Evolutionary conservation across 2,113 vertebrate species (phyloP).

Genomic region (Ascaphus truei): DNA sequence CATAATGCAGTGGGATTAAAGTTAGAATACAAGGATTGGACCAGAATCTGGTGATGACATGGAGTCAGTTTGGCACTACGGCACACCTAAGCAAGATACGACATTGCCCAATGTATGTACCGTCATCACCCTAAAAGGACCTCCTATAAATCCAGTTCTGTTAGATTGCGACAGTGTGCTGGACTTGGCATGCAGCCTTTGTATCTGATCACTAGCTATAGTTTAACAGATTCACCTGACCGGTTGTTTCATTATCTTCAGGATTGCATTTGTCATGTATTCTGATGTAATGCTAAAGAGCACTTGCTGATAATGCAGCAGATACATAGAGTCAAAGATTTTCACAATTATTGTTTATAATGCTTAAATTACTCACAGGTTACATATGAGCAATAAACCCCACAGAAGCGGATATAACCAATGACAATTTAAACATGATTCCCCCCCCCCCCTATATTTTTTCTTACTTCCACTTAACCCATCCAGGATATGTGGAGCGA

Average conservation of each 20-base stretch:
- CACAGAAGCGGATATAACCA: too few relatives aligned
- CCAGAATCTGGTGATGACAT: too few relatives aligned
- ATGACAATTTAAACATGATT: too few relatives aligned
- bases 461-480: too few relatives aligned
- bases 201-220: neutral
- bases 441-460: too few relatives aligned
- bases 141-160: neutral
- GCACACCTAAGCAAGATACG: neutral
- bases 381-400: too few relatives aligned
- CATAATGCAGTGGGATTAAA: too few relatives aligned
- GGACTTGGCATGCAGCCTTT: neutral
- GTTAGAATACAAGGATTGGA: too few relatives aligned
- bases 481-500: too few relatives aligned
- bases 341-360: neutral
- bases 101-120: neutral
- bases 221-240: neutral
- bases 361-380: too few relatives aligned
- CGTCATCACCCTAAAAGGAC: neutral
- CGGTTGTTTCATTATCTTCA: neutral
- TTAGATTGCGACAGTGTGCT: neutral
- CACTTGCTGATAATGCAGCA: neutral
- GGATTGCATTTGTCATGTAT: neutral
- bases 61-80: too few relatives aligned
- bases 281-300: constrained; percentile 10
- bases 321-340: neutral